Base-by-base conservation (phyloP, 2,797 vertebrate genomes). In the Phylloscopus collybita region DNA sequence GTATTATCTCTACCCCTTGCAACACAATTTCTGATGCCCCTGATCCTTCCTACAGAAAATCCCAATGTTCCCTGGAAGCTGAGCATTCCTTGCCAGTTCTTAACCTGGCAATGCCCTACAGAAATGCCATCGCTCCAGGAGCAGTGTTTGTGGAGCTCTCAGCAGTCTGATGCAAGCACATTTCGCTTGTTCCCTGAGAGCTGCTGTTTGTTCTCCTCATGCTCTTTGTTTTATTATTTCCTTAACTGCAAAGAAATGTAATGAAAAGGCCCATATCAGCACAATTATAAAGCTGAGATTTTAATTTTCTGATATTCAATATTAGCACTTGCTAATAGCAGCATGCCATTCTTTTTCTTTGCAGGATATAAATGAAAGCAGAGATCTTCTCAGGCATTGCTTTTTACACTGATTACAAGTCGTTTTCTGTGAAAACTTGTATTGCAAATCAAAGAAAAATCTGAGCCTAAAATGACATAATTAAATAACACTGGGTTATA, bases 401-500 rank as follows among this genome's bases (percentile, higher is more conserved):
- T 76, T 96, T 91, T 90, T 50, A 90, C 51, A 38, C 80, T 66
- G 90, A 94, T 94, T 92, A 90, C 1, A 3, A 95, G 19, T 73
- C 1, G 3, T 82, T 80, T 88, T 76, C 73, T 90, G 13, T 93
- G 64, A 79, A 94, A 96, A 96, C 64, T 92, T 92, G 59, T 92
- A 88, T 44, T 79, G 66, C 53, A 94, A 96, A 95, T 96, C 81
- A 96, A 92, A 96, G 85, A 64, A 93, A 90, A 96, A 88, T 88
- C 80, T 86, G 73, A 86, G 76, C 64, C 71, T 70, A 90, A 95
- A 95, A 86, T 94, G 82, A 90, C 90, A 97, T 93, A 92, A 95
- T 96, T 96, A 96, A 97, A 95, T 91, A 94, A 93, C 88, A 86
- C 34, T 86, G 73, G 74, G 80, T 86, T 94, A 76, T 90, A 92